A percentile compares a stretch with the other conserved stretches of the same genome.
These are phyloP conservation scores for Drosophila sproati DNA, from an alignment of 1,140 invertebrate species.

Conservation along the genomic window DNA sequence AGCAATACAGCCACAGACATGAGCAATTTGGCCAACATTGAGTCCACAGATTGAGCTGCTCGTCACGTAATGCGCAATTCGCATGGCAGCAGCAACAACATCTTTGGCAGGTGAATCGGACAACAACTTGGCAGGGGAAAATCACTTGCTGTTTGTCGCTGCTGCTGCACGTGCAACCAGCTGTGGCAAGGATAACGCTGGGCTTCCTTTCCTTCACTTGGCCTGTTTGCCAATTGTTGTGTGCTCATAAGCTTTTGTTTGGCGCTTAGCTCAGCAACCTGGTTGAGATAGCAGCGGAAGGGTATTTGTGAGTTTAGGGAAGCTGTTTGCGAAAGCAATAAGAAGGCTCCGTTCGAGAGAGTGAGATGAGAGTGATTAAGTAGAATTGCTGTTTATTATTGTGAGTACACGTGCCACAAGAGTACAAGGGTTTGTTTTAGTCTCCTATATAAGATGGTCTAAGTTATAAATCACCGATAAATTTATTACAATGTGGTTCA, in stretches of 20 bases:
- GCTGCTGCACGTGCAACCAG: slow-evolving; percentile 31
- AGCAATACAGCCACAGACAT: not conserved
- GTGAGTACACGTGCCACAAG: not conserved
- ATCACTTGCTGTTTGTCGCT: slow-evolving; percentile 28
- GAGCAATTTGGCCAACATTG: slow-evolving; percentile 10
- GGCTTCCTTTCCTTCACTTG: not conserved
- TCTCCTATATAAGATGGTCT: no score
- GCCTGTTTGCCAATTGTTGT: not conserved
- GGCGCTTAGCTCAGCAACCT: not conserved
- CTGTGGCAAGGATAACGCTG: slow-evolving; percentile 31
- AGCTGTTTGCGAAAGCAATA: not conserved
- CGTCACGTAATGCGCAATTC: slow-evolving; percentile 39
- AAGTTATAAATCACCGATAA: no score
- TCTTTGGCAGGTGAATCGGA: slow-evolving; percentile 20
- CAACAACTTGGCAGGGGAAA: slow-evolving; percentile 25
- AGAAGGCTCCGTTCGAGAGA: not conserved
- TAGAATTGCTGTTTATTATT: not conserved
- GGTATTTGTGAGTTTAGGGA: not conserved
- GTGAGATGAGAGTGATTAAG: not conserved
- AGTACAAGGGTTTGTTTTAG: no score
- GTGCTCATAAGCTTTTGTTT: slow-evolving; percentile 16
- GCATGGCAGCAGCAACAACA: slow-evolving; percentile 6
- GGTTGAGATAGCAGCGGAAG: not conserved
- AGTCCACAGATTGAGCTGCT: slow-evolving; percentile 30
- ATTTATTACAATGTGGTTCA: no score